A percentile compares a stretch with the other conserved stretches of the same genome.
These are phyloP conservation scores for Tetrao urogallus DNA, from an alignment of 2,113 vertebrate genomes.

Conservation along the genomic window DNA sequence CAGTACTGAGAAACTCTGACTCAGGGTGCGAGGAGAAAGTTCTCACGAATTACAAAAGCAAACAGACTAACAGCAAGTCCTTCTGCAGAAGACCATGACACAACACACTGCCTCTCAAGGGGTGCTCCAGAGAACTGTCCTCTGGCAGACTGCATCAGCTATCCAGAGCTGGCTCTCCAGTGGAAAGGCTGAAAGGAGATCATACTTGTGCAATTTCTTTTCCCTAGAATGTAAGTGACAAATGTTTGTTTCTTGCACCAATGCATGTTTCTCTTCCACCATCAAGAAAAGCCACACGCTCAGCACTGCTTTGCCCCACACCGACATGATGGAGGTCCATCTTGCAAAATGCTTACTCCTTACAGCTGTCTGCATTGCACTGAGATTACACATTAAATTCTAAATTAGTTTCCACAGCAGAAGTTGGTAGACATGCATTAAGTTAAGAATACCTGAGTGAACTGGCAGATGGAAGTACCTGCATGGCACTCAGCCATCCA, in stretches of 20 bases:
- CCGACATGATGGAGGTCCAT: rapidly evolving
- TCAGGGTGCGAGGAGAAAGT: neutral
- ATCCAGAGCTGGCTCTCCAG: neutral
- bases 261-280: neutral
- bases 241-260: neutral
- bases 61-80: neutral
- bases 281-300: neutral
- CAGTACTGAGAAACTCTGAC: neutral
- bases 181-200: neutral
- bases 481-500: neutral
- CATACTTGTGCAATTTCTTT: neutral
- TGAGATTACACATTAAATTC: neutral
- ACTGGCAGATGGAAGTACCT: neutral
- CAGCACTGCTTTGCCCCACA: neutral
- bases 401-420: neutral
- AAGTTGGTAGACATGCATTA: neutral
- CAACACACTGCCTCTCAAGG: neutral
- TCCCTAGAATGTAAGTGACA: neutral
- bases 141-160: neutral
- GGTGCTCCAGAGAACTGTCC: neutral
- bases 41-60: neutral
- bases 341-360: neutral
- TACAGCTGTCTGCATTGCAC: neutral
- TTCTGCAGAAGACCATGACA: neutral
- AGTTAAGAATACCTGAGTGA: neutral